phyloP scores from a whole-genome alignment of 2,113 vertebrate species.

The Apus apus region DNA sequence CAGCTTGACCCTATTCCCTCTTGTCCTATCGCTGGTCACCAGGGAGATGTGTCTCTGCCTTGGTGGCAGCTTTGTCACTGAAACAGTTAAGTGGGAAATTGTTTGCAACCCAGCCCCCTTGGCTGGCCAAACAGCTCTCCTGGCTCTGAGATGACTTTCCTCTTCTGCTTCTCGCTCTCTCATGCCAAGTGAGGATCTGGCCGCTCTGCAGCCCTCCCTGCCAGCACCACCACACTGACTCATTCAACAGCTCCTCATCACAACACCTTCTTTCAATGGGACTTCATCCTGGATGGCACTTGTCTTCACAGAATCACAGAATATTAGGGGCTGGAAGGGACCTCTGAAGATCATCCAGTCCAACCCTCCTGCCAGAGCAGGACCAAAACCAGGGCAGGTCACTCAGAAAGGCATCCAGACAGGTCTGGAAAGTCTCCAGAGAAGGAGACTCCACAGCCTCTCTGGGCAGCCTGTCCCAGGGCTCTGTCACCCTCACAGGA shows the following conservation, averaged over 20 bases:
- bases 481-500: too few species aligned
- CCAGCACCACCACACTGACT: neutral
- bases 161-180: neutral
- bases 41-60: too few species aligned
- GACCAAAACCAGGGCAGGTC: too few species aligned
- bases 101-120: neutral
- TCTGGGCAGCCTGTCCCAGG: too few species aligned
- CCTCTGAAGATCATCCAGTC: too few species aligned
- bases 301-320: neutral
- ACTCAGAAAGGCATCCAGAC: too few species aligned
- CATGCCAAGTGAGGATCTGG: neutral
- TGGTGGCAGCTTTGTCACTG: neutral
- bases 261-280: conserved; percentile 4
- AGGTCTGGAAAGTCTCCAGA: too few species aligned
- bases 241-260: conserved; percentile 18
- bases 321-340: too few species aligned
- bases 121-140: neutral
- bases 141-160: neutral
- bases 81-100: neutral
- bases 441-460: too few species aligned
- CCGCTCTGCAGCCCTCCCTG: neutral
- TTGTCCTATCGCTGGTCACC: too few species aligned
- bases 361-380: too few species aligned
- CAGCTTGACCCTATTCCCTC: too few species aligned
- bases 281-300: neutral